Evolutionary conservation across 1,140 invertebrate genomes (phyloP), one percentile per base, ranked within the genome.

Genomic region (Aphelenchoides fujianensis): DNA sequence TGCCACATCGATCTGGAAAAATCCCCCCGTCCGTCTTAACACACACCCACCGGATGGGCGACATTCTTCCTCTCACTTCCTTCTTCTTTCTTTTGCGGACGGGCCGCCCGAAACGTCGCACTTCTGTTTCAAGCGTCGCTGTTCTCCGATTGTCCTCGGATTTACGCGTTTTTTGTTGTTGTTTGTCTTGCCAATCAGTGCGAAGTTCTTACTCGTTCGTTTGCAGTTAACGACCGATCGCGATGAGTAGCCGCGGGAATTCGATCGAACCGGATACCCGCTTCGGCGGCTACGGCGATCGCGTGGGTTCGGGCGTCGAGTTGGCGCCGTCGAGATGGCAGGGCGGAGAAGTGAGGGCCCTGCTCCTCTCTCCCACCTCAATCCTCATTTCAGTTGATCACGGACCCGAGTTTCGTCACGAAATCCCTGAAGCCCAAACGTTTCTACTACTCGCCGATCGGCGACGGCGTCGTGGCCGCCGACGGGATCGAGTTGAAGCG

Each of bases 401-500:
- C 73, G 9, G 78, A 80, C 53, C 77, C 78, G 36, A 52, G 35
- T 27, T n/a, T 67, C 23, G 69, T 78, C n/a, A 72, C 67, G n/a
- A 80, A 84, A 64, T 74, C 68, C 0, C 37, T 84, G 1, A 83
- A 84, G 57, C 77, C 81, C 7, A 59, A 73, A 23, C 41, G 66
- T 1, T 66, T 79, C 36, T 81, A 67, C 55, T 79, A 79, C 53
- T 84, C 81, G 1, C 81, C 81, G 19, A 83, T 83, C 70, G 81
- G 81, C 32, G 83, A 83, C 68, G 81, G 83, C 62, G 76, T 79
- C 23, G 82, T 82, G 31, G 82, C 82, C 32, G 81, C 82, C 27
- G 81, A 83, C 54, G 81, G 81, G 28, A 70, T 84, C 30, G 81
- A 83, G 55, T 55, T 83, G 64, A 83, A 83, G 52, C 72, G 81